Percentiles rank a stretch among this genome's conserved stretches.
Conservation (phyloP, 2,113 vertebrate species). For the Uropsilus gracilis region DNA sequence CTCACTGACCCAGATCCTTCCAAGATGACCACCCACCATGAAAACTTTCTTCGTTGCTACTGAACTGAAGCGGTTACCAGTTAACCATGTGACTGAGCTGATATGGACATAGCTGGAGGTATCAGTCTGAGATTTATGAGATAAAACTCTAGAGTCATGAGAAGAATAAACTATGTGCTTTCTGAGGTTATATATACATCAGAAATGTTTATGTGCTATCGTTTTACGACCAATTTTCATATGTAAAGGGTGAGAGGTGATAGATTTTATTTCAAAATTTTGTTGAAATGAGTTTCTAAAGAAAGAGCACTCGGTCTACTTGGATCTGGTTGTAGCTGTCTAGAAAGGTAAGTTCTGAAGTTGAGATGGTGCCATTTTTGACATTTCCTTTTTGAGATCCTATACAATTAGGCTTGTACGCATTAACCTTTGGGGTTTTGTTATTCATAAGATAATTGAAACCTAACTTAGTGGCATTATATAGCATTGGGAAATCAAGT, state of each 20-base stretch:
- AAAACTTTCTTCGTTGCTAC: neutral
- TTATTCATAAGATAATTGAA: constrained; percentile 18
- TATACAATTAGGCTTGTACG: neutral
- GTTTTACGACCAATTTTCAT: neutral
- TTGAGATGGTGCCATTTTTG: neutral
- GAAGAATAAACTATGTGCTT: neutral
- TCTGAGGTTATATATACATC: neutral
- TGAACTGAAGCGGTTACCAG: neutral
- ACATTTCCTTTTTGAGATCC: neutral
- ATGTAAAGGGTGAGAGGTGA: neutral
- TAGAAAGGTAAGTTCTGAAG: neutral
- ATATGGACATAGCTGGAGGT: neutral
- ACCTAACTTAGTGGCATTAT: neutral
- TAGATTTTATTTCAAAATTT: neutral
- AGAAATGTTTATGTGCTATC: neutral
- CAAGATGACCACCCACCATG: neutral
- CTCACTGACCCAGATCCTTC: constrained; percentile 16
- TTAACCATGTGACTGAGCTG: neutral
- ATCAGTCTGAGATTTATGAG: neutral
- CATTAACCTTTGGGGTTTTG: neutral
- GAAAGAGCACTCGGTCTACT: neutral
- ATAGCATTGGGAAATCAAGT: neutral
- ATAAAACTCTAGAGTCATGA: neutral
- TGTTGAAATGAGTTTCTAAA: neutral
- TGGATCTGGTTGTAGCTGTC: neutral